A percentile compares a stretch with the other conserved stretches of the same genome.
Conservation (phyloP, 2,888 invertebrate genomes). For the Pammene aurita region DNA sequence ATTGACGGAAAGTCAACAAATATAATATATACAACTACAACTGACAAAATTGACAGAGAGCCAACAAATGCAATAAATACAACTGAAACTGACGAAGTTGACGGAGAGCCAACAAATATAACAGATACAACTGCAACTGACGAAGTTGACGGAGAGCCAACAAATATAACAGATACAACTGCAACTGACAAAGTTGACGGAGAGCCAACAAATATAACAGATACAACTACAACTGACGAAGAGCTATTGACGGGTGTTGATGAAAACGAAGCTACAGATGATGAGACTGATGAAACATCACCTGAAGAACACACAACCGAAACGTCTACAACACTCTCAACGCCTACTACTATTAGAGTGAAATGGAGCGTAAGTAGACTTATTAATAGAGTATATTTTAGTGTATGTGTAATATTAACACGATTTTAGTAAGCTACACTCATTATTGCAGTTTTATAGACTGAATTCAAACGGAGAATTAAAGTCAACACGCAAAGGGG, state of each 20-base stretch:
- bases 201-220: neutral
- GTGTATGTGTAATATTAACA: too few species aligned
- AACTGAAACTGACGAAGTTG: neutral
- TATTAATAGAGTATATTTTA: too few species aligned
- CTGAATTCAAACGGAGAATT: too few species aligned
- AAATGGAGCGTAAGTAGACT: constrained; percentile 44
- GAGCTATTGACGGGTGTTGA: neutral
- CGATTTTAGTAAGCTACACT: too few species aligned
- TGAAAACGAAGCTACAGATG: constrained; percentile 26
- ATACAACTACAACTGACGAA: neutral
- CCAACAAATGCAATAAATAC: neutral
- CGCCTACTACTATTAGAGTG: constrained; percentile 54
- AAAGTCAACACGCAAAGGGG: too few species aligned
- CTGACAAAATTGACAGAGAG: too few species aligned
- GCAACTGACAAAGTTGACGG: constrained; percentile 3
- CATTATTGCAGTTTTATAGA: too few species aligned
- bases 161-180: neutral
- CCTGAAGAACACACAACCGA: neutral
- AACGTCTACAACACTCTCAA: constrained; percentile 42
- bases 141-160: too few species aligned
- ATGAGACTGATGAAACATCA: neutral
- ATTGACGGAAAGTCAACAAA: too few species aligned
- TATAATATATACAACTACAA: too few species aligned
- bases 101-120: too few species aligned
- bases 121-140: too few species aligned